These are phyloP conservation scores for Tenthredo distinguenda DNA, from an alignment of 2,888 invertebrate species.

Conservation along the genomic window DNA sequence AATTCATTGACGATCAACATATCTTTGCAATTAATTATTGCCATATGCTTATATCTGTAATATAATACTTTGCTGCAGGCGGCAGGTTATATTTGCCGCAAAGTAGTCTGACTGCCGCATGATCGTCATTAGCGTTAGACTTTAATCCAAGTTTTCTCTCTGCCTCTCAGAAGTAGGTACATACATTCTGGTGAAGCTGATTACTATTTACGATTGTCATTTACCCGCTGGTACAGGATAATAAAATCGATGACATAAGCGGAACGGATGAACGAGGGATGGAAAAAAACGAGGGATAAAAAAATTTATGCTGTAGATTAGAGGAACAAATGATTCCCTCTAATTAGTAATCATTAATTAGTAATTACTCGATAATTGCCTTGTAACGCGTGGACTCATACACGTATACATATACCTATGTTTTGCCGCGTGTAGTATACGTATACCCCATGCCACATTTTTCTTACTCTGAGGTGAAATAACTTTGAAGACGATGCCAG, in stretches of 20 bases:
- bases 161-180: not conserved
- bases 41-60: not conserved
- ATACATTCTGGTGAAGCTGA: not conserved
- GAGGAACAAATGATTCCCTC: constrained; percentile 9
- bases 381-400: not conserved
- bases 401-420: not conserved
- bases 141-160: constrained; percentile 26
- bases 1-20: not conserved
- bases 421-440: not conserved
- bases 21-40: not conserved
- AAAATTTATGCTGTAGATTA: not conserved
- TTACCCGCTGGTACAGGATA: not conserved
- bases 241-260: constrained; percentile 40
- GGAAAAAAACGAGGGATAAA: not conserved
- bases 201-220: constrained; percentile 23
- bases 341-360: not conserved
- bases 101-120: constrained; percentile 14
- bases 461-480: not conserved
- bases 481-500: constrained; percentile 14
- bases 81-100: not conserved
- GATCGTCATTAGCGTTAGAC: not conserved
- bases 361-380: constrained; percentile 18
- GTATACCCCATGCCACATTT: not conserved
- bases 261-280: not conserved
- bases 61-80: not conserved